A percentile compares a stretch with the other conserved stretches of the same genome.
These are phyloP conservation scores for Poecilia gillii DNA, from an alignment of 2,797 vertebrate genomes.

Conservation along the genomic window DNA sequence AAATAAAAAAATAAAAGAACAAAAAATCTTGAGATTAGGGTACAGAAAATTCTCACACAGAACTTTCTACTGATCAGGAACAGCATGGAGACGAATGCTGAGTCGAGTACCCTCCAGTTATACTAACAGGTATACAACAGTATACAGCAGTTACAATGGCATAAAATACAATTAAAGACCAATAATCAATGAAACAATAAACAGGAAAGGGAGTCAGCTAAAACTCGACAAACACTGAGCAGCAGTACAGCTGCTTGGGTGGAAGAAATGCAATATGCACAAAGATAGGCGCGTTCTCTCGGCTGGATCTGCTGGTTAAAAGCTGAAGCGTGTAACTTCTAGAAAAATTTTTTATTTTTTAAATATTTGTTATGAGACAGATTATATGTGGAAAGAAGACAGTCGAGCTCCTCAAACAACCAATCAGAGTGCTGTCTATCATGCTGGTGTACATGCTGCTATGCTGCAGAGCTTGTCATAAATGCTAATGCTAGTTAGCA, in stretches of 20 bases:
- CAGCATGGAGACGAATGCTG: constrained; percentile 27
- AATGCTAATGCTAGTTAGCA: too few species aligned
- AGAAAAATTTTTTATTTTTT: too few species aligned
- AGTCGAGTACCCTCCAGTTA: constrained; percentile 51
- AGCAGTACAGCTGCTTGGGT: constrained; percentile 72
- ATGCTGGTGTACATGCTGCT: too few species aligned
- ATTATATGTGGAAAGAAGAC: too few species aligned
- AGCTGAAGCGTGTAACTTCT: too few species aligned
- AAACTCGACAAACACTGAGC: constrained; percentile 76
- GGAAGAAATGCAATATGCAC: constrained; percentile 83
- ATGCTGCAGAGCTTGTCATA: too few species aligned
- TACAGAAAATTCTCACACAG: constrained; percentile 59
- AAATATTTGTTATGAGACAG: too few species aligned
- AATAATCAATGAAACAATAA: neutral
- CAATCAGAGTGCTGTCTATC: too few species aligned
- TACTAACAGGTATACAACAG: constrained; percentile 82
- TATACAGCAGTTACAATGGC: constrained; percentile 79
- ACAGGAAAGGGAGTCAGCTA: constrained; percentile 49
- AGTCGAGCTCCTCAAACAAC: too few species aligned
- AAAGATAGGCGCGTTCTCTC: constrained; percentile 55
- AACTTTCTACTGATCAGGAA: constrained; percentile 49
- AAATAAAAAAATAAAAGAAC: neutral
- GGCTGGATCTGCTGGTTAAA: constrained; percentile 20
- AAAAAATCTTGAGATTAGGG: constrained; percentile 27
- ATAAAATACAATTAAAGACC: constrained; percentile 26